Evolutionary conservation across 2,113 vertebrate genomes (phyloP).

Genomic region (Zeus faber): DNA sequence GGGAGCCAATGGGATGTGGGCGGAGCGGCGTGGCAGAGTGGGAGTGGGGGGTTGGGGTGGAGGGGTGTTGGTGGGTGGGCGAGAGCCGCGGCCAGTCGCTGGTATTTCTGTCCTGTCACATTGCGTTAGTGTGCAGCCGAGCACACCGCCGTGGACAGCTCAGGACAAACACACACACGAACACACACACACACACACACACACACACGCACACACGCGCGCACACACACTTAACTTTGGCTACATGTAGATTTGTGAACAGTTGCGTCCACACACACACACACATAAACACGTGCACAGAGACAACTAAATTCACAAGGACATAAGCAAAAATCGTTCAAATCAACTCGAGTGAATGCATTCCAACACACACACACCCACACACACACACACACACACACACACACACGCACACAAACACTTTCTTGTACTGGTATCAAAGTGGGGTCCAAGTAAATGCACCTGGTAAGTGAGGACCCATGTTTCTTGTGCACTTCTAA

Average conservation of each 20-base stretch:
- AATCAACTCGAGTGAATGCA: too few species aligned
- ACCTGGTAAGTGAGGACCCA: too few species aligned
- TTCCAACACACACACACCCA: too few species aligned
- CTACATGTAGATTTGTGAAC: too few species aligned
- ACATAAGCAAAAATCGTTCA: slow-evolving; percentile 22
- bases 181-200: slow-evolving; percentile 12
- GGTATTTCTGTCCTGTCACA: slow-evolving; percentile 77
- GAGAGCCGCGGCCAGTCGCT: slow-evolving; percentile 57
- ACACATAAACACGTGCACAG: background rate
- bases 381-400: too few species aligned
- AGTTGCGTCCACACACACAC: too few species aligned
- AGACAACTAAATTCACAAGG: slow-evolving; percentile 40
- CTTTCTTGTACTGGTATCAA: too few species aligned
- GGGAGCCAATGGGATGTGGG: slow-evolving; percentile 68
- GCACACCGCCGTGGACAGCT: slow-evolving; percentile 62
- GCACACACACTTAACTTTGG: slow-evolving; percentile 40
- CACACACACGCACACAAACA: too few species aligned
- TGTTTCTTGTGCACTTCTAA: too few species aligned
- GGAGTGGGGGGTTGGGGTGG: slow-evolving; percentile 11
- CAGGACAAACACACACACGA: slow-evolving; percentile 33
- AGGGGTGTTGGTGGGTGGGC: slow-evolving; percentile 56
- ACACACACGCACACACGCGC: slow-evolving; percentile 22
- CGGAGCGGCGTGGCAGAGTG: slow-evolving; percentile 15
- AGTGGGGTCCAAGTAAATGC: too few species aligned
- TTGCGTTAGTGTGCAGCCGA: slow-evolving; percentile 69